Evolutionary conservation across 2,113 vertebrate genomes (phyloP).

Genomic region (Colaptes auratus): DNA sequence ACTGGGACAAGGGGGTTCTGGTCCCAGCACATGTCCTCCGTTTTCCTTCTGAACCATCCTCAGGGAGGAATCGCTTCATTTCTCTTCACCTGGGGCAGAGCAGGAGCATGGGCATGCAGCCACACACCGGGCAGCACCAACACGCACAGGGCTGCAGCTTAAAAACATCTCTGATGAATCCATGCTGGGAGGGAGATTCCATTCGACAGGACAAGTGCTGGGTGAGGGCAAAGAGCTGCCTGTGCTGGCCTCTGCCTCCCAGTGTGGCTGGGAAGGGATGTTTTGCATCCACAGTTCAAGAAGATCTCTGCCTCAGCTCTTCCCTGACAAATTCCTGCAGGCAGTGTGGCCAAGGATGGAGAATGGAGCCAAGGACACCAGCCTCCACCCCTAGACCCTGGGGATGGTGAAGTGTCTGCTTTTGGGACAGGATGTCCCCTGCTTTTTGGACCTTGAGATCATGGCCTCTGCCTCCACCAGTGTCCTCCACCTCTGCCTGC

Average conservation of each 20-base stretch:
- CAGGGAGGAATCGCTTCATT: neutral
- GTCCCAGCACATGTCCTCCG: neutral
- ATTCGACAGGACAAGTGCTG: neutral
- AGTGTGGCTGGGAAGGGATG: neutral
- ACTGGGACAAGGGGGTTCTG: neutral
- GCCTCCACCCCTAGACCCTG: neutral
- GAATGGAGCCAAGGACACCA: accelerated
- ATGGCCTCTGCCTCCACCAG: too few species aligned
- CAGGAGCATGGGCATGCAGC: neutral
- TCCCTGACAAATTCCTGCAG: neutral
- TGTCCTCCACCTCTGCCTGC: neutral
- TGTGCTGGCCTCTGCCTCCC: neutral
- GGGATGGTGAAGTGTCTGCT: too few species aligned
- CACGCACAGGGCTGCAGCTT: neutral
- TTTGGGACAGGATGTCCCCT: too few species aligned
- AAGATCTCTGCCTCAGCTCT: neutral
- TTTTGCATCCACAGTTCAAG: neutral
- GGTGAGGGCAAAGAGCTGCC: neutral
- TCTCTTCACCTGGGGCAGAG: neutral
- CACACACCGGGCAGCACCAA: accelerated
- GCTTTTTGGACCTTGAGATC: too few species aligned
- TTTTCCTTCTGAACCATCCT: neutral
- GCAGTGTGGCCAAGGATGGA: neutral
- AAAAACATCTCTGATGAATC: neutral
- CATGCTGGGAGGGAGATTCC: neutral